Percentiles rank a stretch among this genome's conserved stretches.
Evolutionary conservation across 1,140 invertebrate genomes (phyloP).

Genomic region (Andrena cerasifolii): DNA sequence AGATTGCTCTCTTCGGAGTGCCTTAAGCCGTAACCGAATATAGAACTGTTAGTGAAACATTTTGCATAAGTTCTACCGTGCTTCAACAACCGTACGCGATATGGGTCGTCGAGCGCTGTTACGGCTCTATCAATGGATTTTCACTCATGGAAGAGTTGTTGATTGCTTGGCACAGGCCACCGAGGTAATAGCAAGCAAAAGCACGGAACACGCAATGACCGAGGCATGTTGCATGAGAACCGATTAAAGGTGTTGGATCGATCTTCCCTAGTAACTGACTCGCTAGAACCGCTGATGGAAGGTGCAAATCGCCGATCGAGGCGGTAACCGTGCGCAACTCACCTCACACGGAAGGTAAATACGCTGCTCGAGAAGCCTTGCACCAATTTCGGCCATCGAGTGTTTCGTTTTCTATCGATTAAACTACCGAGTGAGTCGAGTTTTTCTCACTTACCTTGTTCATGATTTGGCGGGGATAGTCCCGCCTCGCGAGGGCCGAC

Average conservation of each 20-base stretch:
- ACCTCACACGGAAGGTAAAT: neutral
- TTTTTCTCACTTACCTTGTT: conserved; percentile 76
- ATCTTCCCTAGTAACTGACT: conserved; percentile 70
- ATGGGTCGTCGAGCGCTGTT: neutral
- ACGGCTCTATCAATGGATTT: conserved; percentile 20
- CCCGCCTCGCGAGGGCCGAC: conserved; percentile 76
- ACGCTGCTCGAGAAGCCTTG: neutral
- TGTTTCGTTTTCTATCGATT: neutral
- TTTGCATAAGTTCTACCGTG: neutral
- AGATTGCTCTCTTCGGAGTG: too few relatives aligned
- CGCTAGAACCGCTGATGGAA: conserved; percentile 37
- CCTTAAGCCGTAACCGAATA: too few relatives aligned
- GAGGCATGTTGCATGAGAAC: conserved; percentile 52
- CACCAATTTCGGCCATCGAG: neutral
- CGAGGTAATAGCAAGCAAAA: conserved; percentile 50
- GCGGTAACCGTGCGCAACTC: neutral
- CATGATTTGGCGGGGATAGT: conserved; percentile 81
- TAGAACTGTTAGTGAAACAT: too few relatives aligned
- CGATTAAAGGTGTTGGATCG: conserved; percentile 70
- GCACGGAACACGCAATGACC: conserved; percentile 60
- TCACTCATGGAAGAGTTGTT: conserved; percentile 23
- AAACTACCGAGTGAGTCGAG: neutral
- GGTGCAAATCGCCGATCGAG: conserved; percentile 25
- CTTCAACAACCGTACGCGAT: neutral
- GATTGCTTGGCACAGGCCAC: conserved; percentile 24